Percentiles rank a stretch among this genome's conserved stretches.
Evolutionary conservation across 2,888 invertebrate genomes (phyloP).

Genomic region (Sarcophaga variegata): DNA sequence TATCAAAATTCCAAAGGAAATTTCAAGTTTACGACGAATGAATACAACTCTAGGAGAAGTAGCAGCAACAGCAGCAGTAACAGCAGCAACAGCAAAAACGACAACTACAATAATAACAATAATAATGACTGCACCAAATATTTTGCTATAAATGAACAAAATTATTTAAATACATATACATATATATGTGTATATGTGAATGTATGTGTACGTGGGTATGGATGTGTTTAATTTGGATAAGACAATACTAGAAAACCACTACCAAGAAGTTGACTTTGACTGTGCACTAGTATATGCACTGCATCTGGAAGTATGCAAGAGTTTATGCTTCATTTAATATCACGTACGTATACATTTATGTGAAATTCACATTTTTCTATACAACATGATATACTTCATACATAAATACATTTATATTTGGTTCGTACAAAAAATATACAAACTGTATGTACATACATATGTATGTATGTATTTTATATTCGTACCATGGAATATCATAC

Average conservation of each 20-base stretch:
- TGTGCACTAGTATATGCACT: neutral
- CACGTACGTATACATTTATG: constrained; percentile 1
- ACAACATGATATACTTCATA: neutral
- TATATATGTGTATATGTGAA: neutral
- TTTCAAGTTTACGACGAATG: constrained; percentile 42
- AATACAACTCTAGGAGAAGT: neutral
- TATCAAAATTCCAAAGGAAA: constrained; percentile 53
- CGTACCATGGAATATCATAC: too few species aligned
- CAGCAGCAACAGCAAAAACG: neutral
- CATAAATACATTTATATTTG: neutral
- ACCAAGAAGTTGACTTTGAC: neutral
- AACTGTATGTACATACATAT: too few species aligned
- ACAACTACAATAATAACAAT: neutral
- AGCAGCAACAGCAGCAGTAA: neutral
- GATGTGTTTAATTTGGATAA: neutral
- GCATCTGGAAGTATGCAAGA: constrained; percentile 9
- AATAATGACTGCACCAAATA: constrained; percentile 28
- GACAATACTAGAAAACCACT: constrained; percentile 16
- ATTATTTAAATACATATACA: neutral
- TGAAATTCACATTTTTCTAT: too few species aligned
- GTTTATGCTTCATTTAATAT: constrained; percentile 56
- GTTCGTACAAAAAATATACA: too few species aligned
- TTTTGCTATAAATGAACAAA: constrained; percentile 38
- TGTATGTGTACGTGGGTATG: neutral
- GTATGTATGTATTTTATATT: too few species aligned